Evolutionary conservation across 2,888 invertebrate genomes (phyloP).

Genomic region (Amorpha juglandis): DNA sequence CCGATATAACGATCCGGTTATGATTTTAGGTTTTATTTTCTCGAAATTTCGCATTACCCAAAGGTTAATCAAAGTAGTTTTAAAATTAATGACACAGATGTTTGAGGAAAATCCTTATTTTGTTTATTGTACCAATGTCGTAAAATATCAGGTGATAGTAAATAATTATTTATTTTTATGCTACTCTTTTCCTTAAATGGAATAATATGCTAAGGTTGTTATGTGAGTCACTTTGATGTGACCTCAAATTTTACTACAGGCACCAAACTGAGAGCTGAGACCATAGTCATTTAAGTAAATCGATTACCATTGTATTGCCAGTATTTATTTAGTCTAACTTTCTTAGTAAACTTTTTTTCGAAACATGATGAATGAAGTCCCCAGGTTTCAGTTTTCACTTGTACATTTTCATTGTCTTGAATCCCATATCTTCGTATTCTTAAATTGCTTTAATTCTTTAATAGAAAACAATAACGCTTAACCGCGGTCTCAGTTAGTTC

Average conservation of each 20-base stretch:
- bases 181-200: constrained; percentile 1
- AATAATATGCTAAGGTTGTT: neutral
- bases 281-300: no score
- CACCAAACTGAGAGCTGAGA: no score
- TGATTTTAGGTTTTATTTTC: neutral
- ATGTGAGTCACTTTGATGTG: neutral
- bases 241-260: neutral
- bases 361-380: no score
- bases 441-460: no score
- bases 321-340: no score
- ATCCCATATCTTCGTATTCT: no score
- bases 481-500: no score
- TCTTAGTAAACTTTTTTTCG: no score
- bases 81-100: constrained; percentile 3
- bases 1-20: constrained; percentile 9
- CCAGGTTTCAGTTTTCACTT: no score
- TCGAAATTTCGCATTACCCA: neutral
- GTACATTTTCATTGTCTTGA: no score
- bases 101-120: constrained; percentile 13
- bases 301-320: no score
- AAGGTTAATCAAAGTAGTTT: neutral
- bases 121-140: constrained; percentile 1
- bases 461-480: no score
- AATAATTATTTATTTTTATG: neutral
- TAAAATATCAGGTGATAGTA: constrained; percentile 4